Base-by-base conservation (phyloP, 2,888 invertebrate species). In the Drosophila neutralis region DNA sequence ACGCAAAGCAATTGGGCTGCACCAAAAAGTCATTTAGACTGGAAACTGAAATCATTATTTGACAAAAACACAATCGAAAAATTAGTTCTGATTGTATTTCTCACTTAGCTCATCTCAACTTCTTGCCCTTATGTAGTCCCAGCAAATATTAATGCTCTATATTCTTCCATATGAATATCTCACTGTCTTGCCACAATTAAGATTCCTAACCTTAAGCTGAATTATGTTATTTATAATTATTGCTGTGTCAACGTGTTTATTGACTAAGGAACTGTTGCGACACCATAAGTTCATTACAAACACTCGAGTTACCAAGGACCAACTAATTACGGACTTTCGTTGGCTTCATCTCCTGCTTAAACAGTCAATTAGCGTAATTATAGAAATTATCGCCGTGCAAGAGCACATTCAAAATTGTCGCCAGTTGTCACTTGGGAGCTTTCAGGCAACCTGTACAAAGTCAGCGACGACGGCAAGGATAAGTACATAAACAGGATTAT, bases 281-380 rank as follows among this genome's bases (percentile, higher is more conserved):
- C 13, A 27, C 4, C 5, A 40, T 15, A 10, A n/a, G 29, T 31
- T 40, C 3, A 10, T 29, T 15, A 21, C 5, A 29, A 15, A 29
- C 57, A 31, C 15, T 38, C 40, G 15, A 29, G 29, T 36, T 42
- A 21, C 18, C 51, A 42, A 49, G 49, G n/a, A 21, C 57, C 21
- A 66, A 52, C 80, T 57, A 66, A 69, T 80, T 80, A 61, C 40
- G n/a, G 49, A 64, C 29, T 54, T 67, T 63, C 48, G 54, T 53
- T 59, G 53, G 36, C 80, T 33, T 45, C 59, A 53, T 63, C 52
- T 49, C 11, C 52, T 49, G 2, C 33, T 35, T 24, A 11, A 21
- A n/a, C 45, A 40, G 59, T 36, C 70, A 57, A 70, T 58, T 53
- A 63, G 72, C 57, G 57, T 86, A 83, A 83, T 83, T 88, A 80